phyloP scores from a whole-genome alignment of 2,797 vertebrate genomes.

The Enteromius treurensis region DNA sequence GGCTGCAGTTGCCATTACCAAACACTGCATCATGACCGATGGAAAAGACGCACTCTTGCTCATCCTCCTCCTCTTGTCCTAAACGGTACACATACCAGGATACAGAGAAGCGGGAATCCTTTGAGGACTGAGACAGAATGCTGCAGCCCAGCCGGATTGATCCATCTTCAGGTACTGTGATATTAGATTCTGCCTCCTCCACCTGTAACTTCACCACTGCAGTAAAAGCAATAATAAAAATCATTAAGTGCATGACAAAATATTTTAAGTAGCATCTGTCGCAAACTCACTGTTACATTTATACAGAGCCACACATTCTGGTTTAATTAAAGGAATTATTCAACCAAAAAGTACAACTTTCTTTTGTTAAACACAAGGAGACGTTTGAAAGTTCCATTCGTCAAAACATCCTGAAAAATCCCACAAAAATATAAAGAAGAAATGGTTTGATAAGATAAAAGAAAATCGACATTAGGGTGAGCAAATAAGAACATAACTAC shows the following conservation, averaged over 20 bases:
- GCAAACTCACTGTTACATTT: neutral
- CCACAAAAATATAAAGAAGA: neutral
- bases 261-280: slow-evolving; percentile 9
- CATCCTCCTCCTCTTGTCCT: slow-evolving; percentile 60
- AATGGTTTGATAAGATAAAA: neutral
- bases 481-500: neutral
- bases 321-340: slow-evolving; percentile 15
- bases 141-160: slow-evolving; percentile 89
- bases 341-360: neutral
- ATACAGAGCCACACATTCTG: neutral
- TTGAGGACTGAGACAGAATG: slow-evolving; percentile 88
- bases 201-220: slow-evolving; percentile 89
- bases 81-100: slow-evolving; percentile 87
- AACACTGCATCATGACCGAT: slow-evolving; percentile 90
- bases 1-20: slow-evolving; percentile 83
- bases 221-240: neutral
- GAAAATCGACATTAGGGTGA: neutral
- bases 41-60: slow-evolving; percentile 81
- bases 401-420: neutral
- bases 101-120: slow-evolving; percentile 91
- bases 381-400: neutral
- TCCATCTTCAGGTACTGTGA: slow-evolving; percentile 84
- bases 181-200: slow-evolving; percentile 85
- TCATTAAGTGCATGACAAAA: neutral
- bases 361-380: neutral